Evolutionary conservation across 2,797 vertebrate genomes (phyloP).

Genomic region (Phylloscopus collybita): DNA sequence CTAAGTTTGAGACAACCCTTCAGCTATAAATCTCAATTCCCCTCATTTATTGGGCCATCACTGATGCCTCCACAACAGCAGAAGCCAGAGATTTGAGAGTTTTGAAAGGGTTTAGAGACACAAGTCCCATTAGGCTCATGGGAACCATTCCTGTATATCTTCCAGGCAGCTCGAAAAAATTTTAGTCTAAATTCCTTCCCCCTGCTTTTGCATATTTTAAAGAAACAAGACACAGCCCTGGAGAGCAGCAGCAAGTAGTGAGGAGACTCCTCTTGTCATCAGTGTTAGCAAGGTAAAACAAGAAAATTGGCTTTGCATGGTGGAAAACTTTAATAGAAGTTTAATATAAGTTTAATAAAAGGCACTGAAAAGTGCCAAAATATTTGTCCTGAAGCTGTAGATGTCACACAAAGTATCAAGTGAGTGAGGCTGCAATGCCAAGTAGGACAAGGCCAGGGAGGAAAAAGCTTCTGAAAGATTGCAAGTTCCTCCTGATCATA

Average conservation of each 20-base stretch:
- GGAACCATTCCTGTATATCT: background rate
- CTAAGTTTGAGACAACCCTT: constrained; percentile 32
- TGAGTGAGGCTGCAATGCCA: background rate
- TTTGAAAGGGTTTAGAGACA: constrained; percentile 25
- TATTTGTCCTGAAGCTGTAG: accelerated
- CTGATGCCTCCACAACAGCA: background rate
- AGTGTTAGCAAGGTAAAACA: background rate
- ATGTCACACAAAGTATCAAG: background rate
- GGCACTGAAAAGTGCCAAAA: background rate
- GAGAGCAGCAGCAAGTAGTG: constrained; percentile 12
- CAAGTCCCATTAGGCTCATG: background rate
- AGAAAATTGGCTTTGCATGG: background rate
- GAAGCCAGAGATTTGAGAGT: constrained; percentile 25
- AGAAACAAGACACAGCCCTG: constrained; percentile 1
- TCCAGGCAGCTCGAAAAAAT: background rate
- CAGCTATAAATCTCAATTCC: constrained; percentile 36
- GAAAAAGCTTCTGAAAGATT: background rate
- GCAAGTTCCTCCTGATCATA: background rate
- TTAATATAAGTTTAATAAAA: background rate
- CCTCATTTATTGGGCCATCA: constrained; percentile 30
- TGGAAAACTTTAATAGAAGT: background rate
- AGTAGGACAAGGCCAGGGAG: background rate
- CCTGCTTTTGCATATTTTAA: background rate
- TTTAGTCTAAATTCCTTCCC: background rate
- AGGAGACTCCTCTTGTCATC: background rate